A percentile compares a stretch with the other conserved stretches of the same genome.
phyloP scores from a whole-genome alignment of 2,888 invertebrate species.

The Eilema caniola region DNA sequence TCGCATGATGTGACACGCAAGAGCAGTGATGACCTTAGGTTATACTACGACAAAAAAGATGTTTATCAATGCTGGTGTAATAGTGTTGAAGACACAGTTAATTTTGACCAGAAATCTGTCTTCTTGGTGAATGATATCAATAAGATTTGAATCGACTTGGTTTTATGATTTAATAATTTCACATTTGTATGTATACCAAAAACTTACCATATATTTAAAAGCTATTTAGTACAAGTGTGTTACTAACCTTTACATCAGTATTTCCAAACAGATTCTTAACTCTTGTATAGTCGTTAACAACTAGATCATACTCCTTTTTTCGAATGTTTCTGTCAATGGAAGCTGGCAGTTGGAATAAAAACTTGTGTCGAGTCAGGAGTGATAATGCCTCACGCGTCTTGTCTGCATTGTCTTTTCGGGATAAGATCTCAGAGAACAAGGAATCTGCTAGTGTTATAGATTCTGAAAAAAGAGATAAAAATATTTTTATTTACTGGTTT shows the following conservation, averaged over 20 bases:
- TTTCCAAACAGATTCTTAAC: constrained; percentile 98
- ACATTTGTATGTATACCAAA: too few relatives aligned
- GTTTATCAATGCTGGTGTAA: too few relatives aligned
- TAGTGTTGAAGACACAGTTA: too few relatives aligned
- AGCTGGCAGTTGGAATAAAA: constrained; percentile 98
- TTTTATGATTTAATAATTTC: too few relatives aligned
- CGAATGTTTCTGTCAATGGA: constrained; percentile 97
- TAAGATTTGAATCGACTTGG: too few relatives aligned
- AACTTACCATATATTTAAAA: too few relatives aligned
- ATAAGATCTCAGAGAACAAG: constrained; percentile 96
- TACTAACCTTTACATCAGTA: constrained; percentile 92
- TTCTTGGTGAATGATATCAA: too few relatives aligned
- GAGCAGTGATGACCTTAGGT: too few relatives aligned
- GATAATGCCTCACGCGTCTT: constrained; percentile 97
- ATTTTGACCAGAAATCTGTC: too few relatives aligned
- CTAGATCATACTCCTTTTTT: constrained; percentile 98
- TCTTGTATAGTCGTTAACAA: constrained; percentile 98
- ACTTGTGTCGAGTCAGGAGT: constrained; percentile 96
- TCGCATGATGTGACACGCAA: too few relatives aligned
- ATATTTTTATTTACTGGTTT: background rate
- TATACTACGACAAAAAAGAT: too few relatives aligned
- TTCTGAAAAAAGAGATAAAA: constrained; percentile 80
- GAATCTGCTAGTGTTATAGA: constrained; percentile 97
- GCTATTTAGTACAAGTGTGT: too few relatives aligned
- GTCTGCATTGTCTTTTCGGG: constrained; percentile 97